phyloP scores from a whole-genome alignment of 2,113 vertebrate species.

The Lathamus discolor region DNA sequence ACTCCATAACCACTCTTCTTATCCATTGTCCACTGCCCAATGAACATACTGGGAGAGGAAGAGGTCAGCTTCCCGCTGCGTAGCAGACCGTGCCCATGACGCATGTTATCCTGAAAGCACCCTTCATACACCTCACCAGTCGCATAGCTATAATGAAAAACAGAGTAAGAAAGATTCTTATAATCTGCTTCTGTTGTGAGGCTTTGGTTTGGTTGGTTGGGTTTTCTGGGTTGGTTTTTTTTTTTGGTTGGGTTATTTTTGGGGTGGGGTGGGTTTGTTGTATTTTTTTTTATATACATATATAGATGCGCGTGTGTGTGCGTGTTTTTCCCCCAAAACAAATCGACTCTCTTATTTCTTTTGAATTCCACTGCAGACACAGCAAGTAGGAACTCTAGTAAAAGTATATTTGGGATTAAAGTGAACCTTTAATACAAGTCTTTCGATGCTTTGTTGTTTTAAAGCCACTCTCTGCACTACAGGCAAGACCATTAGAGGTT shows the following conservation, averaged over 20 bases:
- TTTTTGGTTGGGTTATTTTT: not conserved
- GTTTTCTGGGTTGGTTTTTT: not conserved
- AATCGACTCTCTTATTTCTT: not conserved
- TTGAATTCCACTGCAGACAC: not conserved
- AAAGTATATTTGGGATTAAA: not conserved
- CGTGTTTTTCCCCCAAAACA: not conserved
- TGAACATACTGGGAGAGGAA: conserved; percentile 95
- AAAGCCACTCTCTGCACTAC: not conserved
- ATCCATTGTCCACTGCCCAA: conserved; percentile 94
- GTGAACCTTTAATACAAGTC: not conserved
- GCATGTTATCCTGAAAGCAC: conserved; percentile 91
- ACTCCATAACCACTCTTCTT: conserved; percentile 96
- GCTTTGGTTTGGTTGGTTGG: not conserved
- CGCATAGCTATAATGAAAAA: conserved; percentile 80
- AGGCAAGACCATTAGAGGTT: not conserved
- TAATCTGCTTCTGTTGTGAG: not conserved
- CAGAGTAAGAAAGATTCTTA: not conserved
- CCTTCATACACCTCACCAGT: conserved; percentile 94
- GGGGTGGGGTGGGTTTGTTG: not conserved
- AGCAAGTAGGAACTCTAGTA: not conserved
- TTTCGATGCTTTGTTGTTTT: not conserved
- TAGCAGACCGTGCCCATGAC: conserved; percentile 94
- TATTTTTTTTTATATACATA: not conserved
- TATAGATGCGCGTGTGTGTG: no score
- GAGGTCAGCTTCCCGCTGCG: conserved; percentile 93